Evolutionary conservation across 2,113 vertebrate species (phyloP), one percentile per base, ranked within the genome.

Genomic region (Rhinolophus sinicus): DNA sequence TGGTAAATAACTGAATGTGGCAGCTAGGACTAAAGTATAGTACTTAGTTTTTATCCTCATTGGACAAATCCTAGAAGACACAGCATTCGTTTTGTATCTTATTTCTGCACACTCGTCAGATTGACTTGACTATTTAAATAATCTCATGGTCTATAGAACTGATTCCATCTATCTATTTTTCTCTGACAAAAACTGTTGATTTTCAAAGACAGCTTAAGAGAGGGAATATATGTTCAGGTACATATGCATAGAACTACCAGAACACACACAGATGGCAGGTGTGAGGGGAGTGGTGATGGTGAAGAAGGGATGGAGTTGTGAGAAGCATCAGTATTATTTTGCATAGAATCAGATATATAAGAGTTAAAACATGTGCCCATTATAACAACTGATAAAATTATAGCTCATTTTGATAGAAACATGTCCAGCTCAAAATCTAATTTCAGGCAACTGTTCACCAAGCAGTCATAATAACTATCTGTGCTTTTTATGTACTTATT

Each of bases 361-460:
- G n/a, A 78, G 13, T 76, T 94, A 58, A 12, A 60, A 95, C 35
- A 7, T 4, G 75, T n/a, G 19, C 1, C 1, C 93, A 77, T 96
- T 97, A 50, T 96, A 65, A 62, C 30, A 60, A 22, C 19, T 73
- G 60, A 44, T 83, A 70, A 54, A 96, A 88, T 86, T 65, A n/a
- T 69, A 67, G 78, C 22, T 77, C n/a, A 12, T 11, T 64, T 94
- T 81, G 18, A 92, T 38, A 30, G 93, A 5, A 5, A 35, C 40
- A 62, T 75, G 2, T 88, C 30, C 52, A 78, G 30, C 33, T 95
- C 38, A 67, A 92, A 92, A 92, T 95, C 38, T 54, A 60, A 73
- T 92, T 69, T 92, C 26, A 89, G 88, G 40, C 72, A 70, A n/a
- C 54, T 38, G 33, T 67, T 78, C 24, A 73, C 35, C 56, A 33